phyloP scores from a whole-genome alignment of 2,888 invertebrate species.

The Timema cristinae region DNA sequence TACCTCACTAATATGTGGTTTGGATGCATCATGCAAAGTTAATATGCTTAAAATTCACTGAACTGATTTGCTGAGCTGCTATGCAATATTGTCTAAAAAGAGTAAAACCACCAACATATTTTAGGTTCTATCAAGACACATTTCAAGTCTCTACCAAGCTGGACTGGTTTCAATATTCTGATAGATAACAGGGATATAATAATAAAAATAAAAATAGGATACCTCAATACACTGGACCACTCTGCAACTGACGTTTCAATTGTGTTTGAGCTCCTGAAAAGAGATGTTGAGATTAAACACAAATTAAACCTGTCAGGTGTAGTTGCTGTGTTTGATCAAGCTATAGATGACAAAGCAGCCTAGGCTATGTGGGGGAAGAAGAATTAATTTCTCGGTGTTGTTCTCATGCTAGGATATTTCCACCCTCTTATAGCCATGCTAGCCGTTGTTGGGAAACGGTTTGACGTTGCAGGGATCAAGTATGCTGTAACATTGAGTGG shows the following conservation, averaged over 20 bases:
- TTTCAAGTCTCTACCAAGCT: slow-evolving; percentile 4
- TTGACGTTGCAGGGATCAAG: neutral
- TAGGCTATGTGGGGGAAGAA: neutral
- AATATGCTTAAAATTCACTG: neutral
- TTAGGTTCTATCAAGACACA: slow-evolving; percentile 3
- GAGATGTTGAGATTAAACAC: slow-evolving; percentile 5
- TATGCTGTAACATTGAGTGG: neutral
- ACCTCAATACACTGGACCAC: neutral
- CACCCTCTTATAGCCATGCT: neutral
- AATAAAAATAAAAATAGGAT: slow-evolving; percentile 7
- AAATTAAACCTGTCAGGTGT: slow-evolving; percentile 4
- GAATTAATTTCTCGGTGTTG: neutral
- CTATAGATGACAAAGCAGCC: neutral
- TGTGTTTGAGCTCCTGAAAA: neutral
- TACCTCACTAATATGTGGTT: too few species aligned
- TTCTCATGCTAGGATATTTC: slow-evolving; percentile 1
- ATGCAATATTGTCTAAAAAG: neutral
- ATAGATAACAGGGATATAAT: neutral
- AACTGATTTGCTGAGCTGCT: neutral
- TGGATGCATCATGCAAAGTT: too few species aligned
- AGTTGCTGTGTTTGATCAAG: slow-evolving; percentile 12
- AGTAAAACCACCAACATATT: slow-evolving; percentile 8
- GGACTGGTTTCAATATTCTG: slow-evolving; percentile 11
- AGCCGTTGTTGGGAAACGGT: slow-evolving; percentile 9
- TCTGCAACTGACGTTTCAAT: neutral